phyloP scores from a whole-genome alignment of 2,113 vertebrate species.

The Laticauda laticaudata region DNA sequence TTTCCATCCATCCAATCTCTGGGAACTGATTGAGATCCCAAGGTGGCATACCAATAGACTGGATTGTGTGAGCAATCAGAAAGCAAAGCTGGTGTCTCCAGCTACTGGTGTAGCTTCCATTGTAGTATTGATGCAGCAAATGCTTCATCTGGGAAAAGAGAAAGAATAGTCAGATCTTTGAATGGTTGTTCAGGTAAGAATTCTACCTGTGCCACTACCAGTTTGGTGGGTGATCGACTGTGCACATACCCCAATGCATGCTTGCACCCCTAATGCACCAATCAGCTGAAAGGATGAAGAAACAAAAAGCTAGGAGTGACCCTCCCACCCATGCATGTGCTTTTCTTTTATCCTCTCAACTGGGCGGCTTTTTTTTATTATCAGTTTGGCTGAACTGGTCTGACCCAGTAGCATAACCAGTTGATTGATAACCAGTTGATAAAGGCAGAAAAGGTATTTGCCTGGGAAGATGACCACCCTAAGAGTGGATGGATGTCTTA shows the following conservation, averaged over 20 bases:
- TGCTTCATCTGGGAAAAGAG: constrained; percentile 51
- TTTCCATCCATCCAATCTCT: neutral
- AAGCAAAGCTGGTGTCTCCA: neutral
- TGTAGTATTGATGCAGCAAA: neutral
- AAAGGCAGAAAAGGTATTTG: neutral
- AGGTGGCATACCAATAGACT: neutral
- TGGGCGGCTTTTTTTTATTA: no score
- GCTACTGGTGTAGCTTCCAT: neutral
- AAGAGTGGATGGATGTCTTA: neutral
- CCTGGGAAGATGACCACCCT: neutral
- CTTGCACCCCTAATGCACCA: no score
- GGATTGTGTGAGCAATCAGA: neutral
- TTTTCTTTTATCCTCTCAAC: no score
- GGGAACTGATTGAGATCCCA: neutral
- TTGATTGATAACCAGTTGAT: neutral
- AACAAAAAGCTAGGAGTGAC: no score
- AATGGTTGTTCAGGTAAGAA: neutral
- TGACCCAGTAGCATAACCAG: no score
- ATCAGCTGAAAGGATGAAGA: no score
- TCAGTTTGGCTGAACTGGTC: no score
- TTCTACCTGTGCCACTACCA: no score
- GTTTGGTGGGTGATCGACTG: no score
- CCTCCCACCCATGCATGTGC: no score
- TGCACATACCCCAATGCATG: no score
- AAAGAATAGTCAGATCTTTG: accelerated